Conservation (phyloP, 1,140 invertebrate species). For the Aphelenchoides besseyi region DNA sequence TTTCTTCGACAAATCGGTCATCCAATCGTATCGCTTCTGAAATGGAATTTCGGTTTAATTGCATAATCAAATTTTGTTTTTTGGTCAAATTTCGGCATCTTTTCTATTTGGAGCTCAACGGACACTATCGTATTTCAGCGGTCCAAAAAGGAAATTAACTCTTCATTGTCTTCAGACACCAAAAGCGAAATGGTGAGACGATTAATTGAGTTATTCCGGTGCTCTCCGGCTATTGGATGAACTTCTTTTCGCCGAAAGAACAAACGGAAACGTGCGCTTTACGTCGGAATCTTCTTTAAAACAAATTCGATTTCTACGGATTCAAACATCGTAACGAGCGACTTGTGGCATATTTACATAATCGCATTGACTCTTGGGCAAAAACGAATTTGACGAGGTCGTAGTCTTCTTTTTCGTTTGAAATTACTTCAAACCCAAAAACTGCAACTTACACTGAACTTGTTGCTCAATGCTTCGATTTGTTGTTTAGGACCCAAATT, state of each 20-base stretch:
- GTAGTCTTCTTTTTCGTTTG: too few species aligned
- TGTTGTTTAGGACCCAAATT: constrained; percentile 41
- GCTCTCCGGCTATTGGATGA: constrained; percentile 2
- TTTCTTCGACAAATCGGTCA: constrained; percentile 64
- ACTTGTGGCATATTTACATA: background rate
- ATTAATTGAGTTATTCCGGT: constrained; percentile 20
- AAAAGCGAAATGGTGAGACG: background rate
- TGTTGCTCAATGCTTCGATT: constrained; percentile 34
- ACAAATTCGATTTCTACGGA: constrained; percentile 7
- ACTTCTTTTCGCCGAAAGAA: background rate
- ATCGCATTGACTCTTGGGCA: background rate
- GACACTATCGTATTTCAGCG: constrained; percentile 13
- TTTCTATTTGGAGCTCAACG: background rate
- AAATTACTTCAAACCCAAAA: too few species aligned
- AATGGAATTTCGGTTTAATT: constrained; percentile 19
- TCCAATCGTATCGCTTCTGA: constrained; percentile 53
- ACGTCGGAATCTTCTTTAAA: background rate
- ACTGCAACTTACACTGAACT: constrained; percentile 47
- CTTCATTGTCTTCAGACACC: background rate
- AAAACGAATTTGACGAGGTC: constrained; percentile 1
- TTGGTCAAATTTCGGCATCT: constrained; percentile 14
- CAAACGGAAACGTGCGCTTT: background rate
- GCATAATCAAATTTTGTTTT: constrained; percentile 26
- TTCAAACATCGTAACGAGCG: constrained; percentile 1
- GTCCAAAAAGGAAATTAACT: constrained; percentile 1